phyloP scores from a whole-genome alignment of 1,140 invertebrate species.

The Hetaerina americana region DNA sequence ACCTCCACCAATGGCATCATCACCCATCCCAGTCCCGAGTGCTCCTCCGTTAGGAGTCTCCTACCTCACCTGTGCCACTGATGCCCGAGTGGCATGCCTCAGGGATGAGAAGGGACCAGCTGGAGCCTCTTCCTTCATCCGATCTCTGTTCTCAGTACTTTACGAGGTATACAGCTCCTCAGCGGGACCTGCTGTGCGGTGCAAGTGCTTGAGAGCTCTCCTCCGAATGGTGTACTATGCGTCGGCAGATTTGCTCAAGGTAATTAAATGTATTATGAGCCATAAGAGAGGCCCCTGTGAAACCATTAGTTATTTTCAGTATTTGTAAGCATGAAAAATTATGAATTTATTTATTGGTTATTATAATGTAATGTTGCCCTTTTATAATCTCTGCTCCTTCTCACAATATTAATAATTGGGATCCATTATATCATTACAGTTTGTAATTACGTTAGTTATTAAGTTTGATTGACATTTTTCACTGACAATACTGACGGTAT shows the following conservation, averaged over 20 bases:
- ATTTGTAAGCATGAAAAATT: no score
- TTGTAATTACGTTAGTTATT: no score
- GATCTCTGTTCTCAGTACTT: conserved; percentile 78
- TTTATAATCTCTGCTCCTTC: no score
- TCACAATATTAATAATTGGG: no score
- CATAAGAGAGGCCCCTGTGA: no score
- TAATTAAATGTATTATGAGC: no score
- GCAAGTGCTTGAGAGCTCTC: conserved; percentile 90
- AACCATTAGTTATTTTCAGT: no score
- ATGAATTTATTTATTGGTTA: no score
- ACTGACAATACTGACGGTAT: no score
- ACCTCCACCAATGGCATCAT: conserved; percentile 30
- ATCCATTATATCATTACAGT: no score
- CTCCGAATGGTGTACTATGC: conserved; percentile 93
- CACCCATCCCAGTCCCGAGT: conserved; percentile 20
- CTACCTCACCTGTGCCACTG: conserved; percentile 19
- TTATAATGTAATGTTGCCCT: no score
- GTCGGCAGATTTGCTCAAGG: conserved; percentile 64
- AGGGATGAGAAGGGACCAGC: conserved; percentile 37
- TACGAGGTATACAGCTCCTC: conserved; percentile 97
- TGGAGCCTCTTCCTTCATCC: conserved; percentile 60
- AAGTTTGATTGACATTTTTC: no score
- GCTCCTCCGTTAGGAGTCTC: conserved; percentile 4
- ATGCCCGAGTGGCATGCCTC: conserved; percentile 51
- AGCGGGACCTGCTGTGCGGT: conserved; percentile 90